Percentiles rank a stretch among this genome's conserved stretches.
Evolutionary conservation across 2,888 invertebrate genomes (phyloP).

Genomic region (Melinaea marsaeus): DNA sequence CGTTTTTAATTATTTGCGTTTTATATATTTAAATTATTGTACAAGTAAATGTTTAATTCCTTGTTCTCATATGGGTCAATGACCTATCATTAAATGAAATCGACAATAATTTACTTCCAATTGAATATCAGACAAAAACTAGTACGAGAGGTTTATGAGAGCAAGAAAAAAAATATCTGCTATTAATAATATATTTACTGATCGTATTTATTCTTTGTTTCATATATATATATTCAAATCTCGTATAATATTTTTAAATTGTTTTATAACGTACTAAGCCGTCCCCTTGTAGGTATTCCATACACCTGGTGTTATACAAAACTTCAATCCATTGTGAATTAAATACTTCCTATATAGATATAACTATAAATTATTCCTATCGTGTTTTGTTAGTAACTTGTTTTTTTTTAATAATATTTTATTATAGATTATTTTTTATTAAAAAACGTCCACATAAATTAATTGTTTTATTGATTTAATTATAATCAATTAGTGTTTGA

Average conservation of each 20-base stretch:
- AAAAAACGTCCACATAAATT: no score
- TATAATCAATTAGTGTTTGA: no score
- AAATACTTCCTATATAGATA: constrained; percentile 41
- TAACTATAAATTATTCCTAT: constrained; percentile 32
- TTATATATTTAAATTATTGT: neutral
- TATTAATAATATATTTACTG: no score
- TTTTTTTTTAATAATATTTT: constrained; percentile 14
- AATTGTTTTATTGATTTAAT: no score
- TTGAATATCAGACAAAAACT: constrained; percentile 17
- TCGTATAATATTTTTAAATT: no score
- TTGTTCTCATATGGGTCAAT: constrained; percentile 8
- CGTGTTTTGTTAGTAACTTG: constrained; percentile 25
- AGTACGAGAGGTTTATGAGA: constrained; percentile 10
- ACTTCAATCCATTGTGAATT: constrained; percentile 37
- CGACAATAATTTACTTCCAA: constrained; percentile 12
- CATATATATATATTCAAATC: no score
- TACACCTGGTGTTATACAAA: constrained; percentile 27
- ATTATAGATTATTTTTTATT: constrained; percentile 1
- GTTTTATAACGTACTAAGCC: no score
- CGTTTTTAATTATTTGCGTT: neutral
- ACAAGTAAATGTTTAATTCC: neutral
- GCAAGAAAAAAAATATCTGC: neutral
- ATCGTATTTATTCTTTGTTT: no score
- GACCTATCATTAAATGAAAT: constrained; percentile 11
- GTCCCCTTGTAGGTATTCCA: neutral